Conservation (phyloP, 2,797 vertebrate genomes). For the Pipistrellus pipistrellus region DNA sequence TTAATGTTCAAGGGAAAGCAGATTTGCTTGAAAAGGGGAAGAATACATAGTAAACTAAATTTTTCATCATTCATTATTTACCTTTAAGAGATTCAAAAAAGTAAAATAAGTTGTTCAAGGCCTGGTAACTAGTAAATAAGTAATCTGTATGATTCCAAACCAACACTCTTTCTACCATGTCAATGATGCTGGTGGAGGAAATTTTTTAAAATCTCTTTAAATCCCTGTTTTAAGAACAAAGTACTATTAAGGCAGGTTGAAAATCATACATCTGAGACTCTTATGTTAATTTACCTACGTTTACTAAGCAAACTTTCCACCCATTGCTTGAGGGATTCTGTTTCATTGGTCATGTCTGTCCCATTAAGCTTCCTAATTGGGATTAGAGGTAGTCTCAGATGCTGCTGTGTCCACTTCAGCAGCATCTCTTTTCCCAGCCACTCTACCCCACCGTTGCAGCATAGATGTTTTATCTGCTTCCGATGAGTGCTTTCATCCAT, state of each 20-base stretch:
- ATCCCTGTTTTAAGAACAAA: not conserved
- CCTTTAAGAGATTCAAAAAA: not conserved
- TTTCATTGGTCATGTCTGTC: not conserved
- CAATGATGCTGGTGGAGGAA: not conserved
- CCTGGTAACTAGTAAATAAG: not conserved
- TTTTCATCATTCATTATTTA: not conserved
- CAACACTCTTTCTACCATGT: not conserved
- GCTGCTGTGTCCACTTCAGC: not conserved
- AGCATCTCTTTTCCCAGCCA: not conserved
- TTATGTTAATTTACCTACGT: not conserved
- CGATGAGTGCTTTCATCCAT: not conserved
- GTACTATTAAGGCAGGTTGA: not conserved
- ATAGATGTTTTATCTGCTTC: not conserved
- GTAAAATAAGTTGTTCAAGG: not conserved
- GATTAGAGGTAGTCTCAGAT: not conserved
- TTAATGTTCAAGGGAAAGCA: conserved; percentile 2
- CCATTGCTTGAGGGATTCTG: not conserved
- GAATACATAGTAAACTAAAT: not conserved
- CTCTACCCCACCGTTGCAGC: not conserved
- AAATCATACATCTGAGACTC: not conserved
- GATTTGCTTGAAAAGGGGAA: not conserved
- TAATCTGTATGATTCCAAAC: not conserved
- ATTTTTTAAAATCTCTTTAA: not conserved
- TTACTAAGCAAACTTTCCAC: not conserved
- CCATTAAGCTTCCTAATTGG: not conserved